Conservation (phyloP, 2,113 vertebrate species). For the Blennius ocellaris region DNA sequence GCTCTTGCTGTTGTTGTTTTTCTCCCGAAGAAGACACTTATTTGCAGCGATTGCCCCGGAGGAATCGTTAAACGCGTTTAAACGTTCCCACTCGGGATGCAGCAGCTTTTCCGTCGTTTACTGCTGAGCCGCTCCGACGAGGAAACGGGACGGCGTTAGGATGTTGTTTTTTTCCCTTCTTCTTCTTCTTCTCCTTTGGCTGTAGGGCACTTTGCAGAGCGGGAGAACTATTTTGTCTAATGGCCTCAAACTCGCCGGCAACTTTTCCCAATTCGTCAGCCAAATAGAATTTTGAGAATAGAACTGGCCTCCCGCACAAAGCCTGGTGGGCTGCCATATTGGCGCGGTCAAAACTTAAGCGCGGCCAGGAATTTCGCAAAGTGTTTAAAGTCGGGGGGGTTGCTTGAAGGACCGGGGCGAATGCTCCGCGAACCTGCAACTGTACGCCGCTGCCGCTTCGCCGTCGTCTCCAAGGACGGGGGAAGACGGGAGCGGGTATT, state of each 20-base stretch:
- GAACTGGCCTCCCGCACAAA: conserved; percentile 72
- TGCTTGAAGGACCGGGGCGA: no score
- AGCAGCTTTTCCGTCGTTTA: conserved; percentile 44
- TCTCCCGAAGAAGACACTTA: conserved; percentile 39
- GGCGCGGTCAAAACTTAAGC: conserved; percentile 66
- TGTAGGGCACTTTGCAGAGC: conserved; percentile 65
- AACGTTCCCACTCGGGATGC: conserved; percentile 64
- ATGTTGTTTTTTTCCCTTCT: no score
- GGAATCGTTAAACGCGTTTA: conserved; percentile 66
- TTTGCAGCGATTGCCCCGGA: conserved; percentile 53
- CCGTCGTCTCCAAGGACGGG: no score
- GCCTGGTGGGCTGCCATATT: conserved; percentile 73
- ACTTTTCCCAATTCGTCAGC: conserved; percentile 72
- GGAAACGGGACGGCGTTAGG: no score
- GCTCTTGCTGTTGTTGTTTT: conserved; percentile 2
- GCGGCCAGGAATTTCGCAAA: conserved; percentile 53
- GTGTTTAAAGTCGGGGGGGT: no score
- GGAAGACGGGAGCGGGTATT: conserved; percentile 31
- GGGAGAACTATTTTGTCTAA: conserved; percentile 71
- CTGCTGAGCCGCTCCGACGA: conserved; percentile 45
- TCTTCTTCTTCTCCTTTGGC: conserved; percentile 53
- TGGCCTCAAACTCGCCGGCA: conserved; percentile 63
- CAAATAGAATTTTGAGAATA: conserved; percentile 73
- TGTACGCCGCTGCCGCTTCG: conserved; percentile 9
- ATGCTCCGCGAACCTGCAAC: no score